Base-by-base conservation (phyloP, 2,888 invertebrate genomes). In the Sphaeridia pumilis region DNA sequence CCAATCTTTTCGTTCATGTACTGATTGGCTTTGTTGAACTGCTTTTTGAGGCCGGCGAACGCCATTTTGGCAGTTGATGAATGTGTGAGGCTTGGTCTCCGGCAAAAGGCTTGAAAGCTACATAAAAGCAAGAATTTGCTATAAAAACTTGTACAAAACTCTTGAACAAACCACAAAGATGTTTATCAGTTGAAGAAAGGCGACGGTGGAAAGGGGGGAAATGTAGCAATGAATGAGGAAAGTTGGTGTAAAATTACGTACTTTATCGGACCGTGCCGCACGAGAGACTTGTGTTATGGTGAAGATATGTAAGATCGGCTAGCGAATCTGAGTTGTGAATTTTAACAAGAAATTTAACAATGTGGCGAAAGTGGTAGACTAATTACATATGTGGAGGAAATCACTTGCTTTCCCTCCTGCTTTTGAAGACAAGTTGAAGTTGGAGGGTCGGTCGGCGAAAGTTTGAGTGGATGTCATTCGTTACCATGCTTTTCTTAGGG, bases 1-100 rank as follows among this genome's bases (percentile, higher is more conserved):
- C 97, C 98, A 84, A 98, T 95, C 76, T 97, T 97, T 75, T 98
- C 98, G 71, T 94, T 95, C 79, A 98, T 87, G 81, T 94, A 97
- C 93, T 94, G 78, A 78, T 97, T 98, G 67, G 95, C 95, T 79
- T 98, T 98, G 78, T 97, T 98, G 73, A 98, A 87, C 75, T 97
- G 97, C 76, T 98, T 98, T 75, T 92, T 94, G 67, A 98, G 79
- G 67, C 97, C 97, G 68, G 95, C 93, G 74, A 97, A 89, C 75
- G 97, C 97, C 97, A 98, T 97, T 43, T 48, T 53, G 17, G 7
- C 26, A 14, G 5, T 31, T 31, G 31, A 14, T 31, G 7, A 10
- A 14, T 10, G 31, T 31, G 14, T 31, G 7, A 10, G 31, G 10
- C 14, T 14, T 7, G 10, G 31, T 7, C 14, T 7, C 31, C 14